A percentile compares a stretch with the other conserved stretches of the same genome.
Conservation (phyloP, 2,888 invertebrate genomes). For the Hypomecis punctinalis region DNA sequence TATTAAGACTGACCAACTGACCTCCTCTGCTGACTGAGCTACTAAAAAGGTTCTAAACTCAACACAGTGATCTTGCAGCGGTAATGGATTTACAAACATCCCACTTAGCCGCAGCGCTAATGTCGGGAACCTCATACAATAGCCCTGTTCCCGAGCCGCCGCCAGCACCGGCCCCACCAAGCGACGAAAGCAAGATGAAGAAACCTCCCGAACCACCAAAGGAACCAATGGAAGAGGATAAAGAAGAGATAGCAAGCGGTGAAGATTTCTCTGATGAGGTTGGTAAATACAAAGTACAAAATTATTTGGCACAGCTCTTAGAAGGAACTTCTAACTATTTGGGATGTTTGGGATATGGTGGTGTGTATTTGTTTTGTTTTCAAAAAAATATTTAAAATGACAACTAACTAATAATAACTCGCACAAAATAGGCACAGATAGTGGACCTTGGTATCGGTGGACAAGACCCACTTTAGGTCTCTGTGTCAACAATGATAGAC, state of each 20-base stretch:
- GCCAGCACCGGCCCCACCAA: conserved; percentile 38
- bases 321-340: no score
- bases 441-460: no score
- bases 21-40: no score
- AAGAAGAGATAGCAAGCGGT: conserved; percentile 77
- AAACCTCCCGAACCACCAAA: conserved; percentile 61
- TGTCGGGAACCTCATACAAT: conserved; percentile 70
- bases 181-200: conserved; percentile 62
- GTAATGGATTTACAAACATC: conserved; percentile 80
- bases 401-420: no score
- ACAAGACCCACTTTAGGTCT: no score
- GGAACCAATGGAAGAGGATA: conserved; percentile 68
- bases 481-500: no score
- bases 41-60: neutral
- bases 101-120: conserved; percentile 78
- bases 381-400: no score
- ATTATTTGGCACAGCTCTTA: no score
- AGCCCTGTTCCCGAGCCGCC: conserved; percentile 46
- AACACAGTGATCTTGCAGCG: neutral
- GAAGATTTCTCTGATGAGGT: conserved; percentile 82
- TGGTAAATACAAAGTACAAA: conserved; percentile 11
- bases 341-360: no score
- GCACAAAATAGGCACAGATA: no score
- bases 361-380: no score
- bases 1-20: no score